phyloP scores from a whole-genome alignment of 2,113 vertebrate species.

The Charadrius vociferus region DNA sequence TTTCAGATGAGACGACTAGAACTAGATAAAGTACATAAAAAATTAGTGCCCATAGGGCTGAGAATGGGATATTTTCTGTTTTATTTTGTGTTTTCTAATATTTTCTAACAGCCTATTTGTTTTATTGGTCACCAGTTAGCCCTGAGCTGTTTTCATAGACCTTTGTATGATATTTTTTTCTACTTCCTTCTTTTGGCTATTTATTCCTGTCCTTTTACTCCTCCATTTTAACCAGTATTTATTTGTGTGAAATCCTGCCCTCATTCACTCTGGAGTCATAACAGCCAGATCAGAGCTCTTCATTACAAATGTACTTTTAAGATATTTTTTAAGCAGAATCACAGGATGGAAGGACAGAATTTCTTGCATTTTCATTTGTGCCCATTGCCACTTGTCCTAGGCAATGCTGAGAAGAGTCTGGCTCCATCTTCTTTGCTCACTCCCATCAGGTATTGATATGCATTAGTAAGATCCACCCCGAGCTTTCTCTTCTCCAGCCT shows the following conservation, averaged over 20 bases:
- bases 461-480: background rate
- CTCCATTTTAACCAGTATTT: background rate
- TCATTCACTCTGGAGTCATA: background rate
- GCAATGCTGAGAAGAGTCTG: background rate
- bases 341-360: background rate
- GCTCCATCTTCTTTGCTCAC: background rate
- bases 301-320: background rate
- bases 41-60: background rate
- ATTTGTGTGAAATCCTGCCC: background rate
- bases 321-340: background rate
- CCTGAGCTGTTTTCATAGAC: background rate
- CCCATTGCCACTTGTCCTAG: background rate
- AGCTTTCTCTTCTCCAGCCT: background rate
- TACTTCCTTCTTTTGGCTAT: background rate
- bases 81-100: background rate
- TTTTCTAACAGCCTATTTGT: background rate
- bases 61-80: background rate
- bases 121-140: background rate
- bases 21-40: background rate
- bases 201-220: background rate
- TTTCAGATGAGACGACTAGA: slow-evolving; percentile 1
- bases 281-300: background rate
- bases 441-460: background rate
- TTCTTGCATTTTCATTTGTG: background rate
- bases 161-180: background rate